These are phyloP conservation scores for Acestrorhynchus altus DNA, from an alignment of 2,797 vertebrate genomes.

Conservation along the genomic window DNA sequence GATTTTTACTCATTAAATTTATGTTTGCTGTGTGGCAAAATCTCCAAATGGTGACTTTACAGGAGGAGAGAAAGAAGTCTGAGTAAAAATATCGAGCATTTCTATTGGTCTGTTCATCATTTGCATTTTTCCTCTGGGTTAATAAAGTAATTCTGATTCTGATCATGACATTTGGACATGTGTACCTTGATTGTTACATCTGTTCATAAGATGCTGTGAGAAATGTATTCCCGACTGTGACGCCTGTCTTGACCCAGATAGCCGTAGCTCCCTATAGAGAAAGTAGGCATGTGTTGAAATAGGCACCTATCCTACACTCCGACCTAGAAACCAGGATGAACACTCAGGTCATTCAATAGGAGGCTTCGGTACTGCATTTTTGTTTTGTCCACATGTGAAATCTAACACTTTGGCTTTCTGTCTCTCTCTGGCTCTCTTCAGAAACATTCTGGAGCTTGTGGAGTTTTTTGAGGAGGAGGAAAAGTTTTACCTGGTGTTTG, in stretches of 20 bases:
- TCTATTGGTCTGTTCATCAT: no score
- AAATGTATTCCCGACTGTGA: neutral
- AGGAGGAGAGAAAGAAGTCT: no score
- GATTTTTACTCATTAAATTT: neutral
- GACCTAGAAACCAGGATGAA: neutral
- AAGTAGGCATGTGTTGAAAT: neutral
- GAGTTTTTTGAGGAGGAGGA: conserved; percentile 99
- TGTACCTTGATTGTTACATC: no score
- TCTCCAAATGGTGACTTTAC: no score
- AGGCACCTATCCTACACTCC: neutral
- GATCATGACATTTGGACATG: no score
- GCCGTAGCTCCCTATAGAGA: neutral
- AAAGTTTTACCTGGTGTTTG: conserved; percentile 97
- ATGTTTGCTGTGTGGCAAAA: no score
- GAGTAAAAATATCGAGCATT: no score
- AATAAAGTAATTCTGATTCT: no score
- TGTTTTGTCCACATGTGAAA: neutral
- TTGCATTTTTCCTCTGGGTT: no score
- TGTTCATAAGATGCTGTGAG: no score
- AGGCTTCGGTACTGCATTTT: neutral
- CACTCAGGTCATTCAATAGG: neutral
- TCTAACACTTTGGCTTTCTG: neutral
- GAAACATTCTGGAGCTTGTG: conserved; percentile 95
- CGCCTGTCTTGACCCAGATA: neutral
- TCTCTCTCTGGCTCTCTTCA: conserved; percentile 58